Base-by-base conservation (phyloP, 30 jellyfish, hydroid and myxozoan species). In the Catostylus mosaicus region DNA sequence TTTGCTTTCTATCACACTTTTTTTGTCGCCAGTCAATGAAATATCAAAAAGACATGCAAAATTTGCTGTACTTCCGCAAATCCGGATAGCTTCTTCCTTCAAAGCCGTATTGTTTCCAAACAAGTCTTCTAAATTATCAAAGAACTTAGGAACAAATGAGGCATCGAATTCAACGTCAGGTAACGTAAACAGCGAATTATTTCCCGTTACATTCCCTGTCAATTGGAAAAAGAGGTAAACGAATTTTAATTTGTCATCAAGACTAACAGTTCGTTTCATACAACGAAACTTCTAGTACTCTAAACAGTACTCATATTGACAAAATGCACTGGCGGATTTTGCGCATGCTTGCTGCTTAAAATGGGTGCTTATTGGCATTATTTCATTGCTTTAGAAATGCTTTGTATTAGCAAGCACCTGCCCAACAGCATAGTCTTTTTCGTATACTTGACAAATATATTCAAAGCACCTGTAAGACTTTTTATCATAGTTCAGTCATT, bases 71-170 rank as follows among this genome's bases (percentile, higher is more conserved):
- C 31, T 47, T 3, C 82, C 81, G 61, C 89, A 78, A 0, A 78
- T n/a, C 6, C 32, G 36, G 22, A 78, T 2, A 61, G 89, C 89
- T 31, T 38, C 60, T 35, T 78, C 35, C 32, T 51, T 50, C 46
- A 75, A 22, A 22, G 57, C 87, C 16, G 87, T 75, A 46, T 75
- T 56, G 50, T 75, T 75, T 31, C 87, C 87, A 54, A 75, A 75
- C 79, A 75, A 56, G 16, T 56, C 77, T 22, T 75, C 63, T 4
- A 75, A 2, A 47, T 34, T 27, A 62, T 75, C 71, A 23, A 3
- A 75, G 36, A 75, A 75, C 16, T 24, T 29, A 27, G 87, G 87
- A 30, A 57, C 36, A 33, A 75, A 75, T 3, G 54, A 18, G 4
- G 59, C 19, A 31, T 50, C 77, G 31, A 2, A 34, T 2, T 35